Percentiles rank a stretch among this genome's conserved stretches.
Evolutionary conservation across 37 sponge, comb jelly and placozoan species (phyloP).

Genomic region (Corticium candelabrum): DNA sequence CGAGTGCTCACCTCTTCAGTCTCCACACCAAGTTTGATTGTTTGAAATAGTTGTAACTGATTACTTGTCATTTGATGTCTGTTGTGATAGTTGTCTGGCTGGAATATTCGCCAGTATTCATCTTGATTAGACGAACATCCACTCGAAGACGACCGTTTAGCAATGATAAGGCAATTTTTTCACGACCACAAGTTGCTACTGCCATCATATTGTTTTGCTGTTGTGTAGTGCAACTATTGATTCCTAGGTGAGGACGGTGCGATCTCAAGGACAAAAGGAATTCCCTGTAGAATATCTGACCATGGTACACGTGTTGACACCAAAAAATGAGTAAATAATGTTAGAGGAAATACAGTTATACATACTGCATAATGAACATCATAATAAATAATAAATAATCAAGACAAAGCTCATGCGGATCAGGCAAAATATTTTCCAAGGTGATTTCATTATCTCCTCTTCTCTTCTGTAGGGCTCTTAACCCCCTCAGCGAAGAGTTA

Average conservation of each 20-base stretch:
- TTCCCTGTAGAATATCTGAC: conserved; percentile 9
- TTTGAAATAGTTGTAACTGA: conserved; percentile 1
- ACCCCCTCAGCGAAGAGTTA: too few species aligned
- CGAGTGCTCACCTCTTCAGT: conserved; percentile 54
- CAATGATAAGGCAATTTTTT: conserved; percentile 54
- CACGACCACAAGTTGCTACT: not conserved
- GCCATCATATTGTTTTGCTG: not conserved
- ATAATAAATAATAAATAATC: too few species aligned
- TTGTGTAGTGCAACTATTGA: conserved; percentile 33
- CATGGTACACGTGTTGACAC: conserved; percentile 22
- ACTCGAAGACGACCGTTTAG: conserved; percentile 50
- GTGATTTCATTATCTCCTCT: too few species aligned
- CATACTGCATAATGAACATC: too few species aligned
- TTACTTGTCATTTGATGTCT: not conserved
- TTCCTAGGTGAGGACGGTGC: conserved; percentile 7
- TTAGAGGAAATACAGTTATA: too few species aligned
- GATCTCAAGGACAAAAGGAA: conserved; percentile 5
- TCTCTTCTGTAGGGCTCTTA: too few species aligned
- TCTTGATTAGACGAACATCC: conserved; percentile 67
- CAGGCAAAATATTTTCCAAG: too few species aligned
- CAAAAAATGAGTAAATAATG: too few species aligned
- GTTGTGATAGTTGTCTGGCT: conserved; percentile 40
- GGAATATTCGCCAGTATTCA: conserved; percentile 64
- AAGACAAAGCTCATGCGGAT: too few species aligned
- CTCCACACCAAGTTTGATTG: conserved; percentile 62